Evolutionary conservation across 2,888 invertebrate species (phyloP).

Genomic region (Cynaeus angustus): DNA sequence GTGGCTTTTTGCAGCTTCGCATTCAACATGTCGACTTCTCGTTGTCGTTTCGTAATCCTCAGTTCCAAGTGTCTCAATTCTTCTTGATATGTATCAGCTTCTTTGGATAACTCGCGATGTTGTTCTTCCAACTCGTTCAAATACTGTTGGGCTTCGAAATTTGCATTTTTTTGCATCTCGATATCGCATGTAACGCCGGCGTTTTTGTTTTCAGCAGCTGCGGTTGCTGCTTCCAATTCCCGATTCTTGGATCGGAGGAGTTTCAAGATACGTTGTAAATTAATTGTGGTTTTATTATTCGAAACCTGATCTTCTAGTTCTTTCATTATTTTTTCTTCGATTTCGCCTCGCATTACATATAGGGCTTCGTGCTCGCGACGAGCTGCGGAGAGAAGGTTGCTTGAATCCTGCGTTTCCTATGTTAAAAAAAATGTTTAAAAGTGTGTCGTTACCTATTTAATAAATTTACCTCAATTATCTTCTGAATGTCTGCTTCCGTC

Average conservation of each 20-base stretch:
- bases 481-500: constrained; percentile 77
- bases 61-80: constrained; percentile 72
- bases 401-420: constrained; percentile 58
- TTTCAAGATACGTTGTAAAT: constrained; percentile 67
- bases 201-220: constrained; percentile 75
- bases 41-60: constrained; percentile 72
- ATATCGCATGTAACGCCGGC: constrained; percentile 76
- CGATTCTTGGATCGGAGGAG: constrained; percentile 47
- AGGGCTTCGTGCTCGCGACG: constrained; percentile 73
- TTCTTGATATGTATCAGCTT: constrained; percentile 69
- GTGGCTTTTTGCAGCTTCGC: constrained; percentile 73
- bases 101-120: constrained; percentile 69
- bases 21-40: constrained; percentile 72
- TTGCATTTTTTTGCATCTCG: constrained; percentile 71
- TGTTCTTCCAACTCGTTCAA: constrained; percentile 68
- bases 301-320: constrained; percentile 80
- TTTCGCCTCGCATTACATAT: constrained; percentile 72
- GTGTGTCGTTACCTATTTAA: too few species aligned
- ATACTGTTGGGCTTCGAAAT: constrained; percentile 63
- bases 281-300: constrained; percentile 78
- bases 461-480: constrained; percentile 65
- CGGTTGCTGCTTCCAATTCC: constrained; percentile 73
- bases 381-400: constrained; percentile 47
- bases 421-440: constrained; percentile 9
- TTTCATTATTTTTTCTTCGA: constrained; percentile 79